These are phyloP conservation scores for Antigone vipio DNA, from an alignment of 2,113 vertebrate species.

Conservation along the genomic window DNA sequence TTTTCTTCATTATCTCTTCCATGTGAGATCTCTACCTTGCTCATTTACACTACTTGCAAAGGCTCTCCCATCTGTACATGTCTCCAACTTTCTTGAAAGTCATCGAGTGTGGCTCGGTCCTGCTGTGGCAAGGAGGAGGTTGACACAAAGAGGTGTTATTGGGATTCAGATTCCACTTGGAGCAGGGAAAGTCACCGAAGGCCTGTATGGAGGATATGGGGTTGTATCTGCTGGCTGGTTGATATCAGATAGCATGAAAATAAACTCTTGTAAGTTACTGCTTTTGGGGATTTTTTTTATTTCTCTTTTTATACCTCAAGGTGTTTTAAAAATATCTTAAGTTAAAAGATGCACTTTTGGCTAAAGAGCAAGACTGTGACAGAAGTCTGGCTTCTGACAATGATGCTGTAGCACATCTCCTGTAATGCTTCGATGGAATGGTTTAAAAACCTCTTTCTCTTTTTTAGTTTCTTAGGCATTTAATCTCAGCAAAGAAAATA, in stretches of 20 bases:
- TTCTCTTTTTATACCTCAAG: neutral
- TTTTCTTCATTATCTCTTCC: neutral
- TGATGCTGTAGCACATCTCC: neutral
- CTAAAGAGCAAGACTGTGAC: neutral
- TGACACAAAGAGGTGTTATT: neutral
- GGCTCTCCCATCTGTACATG: accelerated
- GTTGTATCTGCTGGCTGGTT: accelerated
- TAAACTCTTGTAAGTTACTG: neutral
- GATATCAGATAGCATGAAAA: neutral
- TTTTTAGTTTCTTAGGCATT: neutral
- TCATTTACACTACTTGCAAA: neutral
- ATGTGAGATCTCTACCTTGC: neutral
- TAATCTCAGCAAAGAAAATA: neutral
- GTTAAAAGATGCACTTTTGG: neutral
- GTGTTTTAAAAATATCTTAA: neutral
- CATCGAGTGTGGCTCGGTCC: neutral
- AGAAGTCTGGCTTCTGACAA: neutral
- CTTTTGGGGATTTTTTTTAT: neutral
- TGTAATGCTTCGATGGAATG: neutral
- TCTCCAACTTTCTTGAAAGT: neutral
- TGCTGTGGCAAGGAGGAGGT: neutral
- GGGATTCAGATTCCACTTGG: neutral
- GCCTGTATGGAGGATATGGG: neutral
- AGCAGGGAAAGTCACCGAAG: neutral
- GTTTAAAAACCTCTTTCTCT: neutral